Percentiles rank a stretch among this genome's conserved stretches.
Conservation (phyloP, 2,888 invertebrate species). For the Apoda limacodes region DNA sequence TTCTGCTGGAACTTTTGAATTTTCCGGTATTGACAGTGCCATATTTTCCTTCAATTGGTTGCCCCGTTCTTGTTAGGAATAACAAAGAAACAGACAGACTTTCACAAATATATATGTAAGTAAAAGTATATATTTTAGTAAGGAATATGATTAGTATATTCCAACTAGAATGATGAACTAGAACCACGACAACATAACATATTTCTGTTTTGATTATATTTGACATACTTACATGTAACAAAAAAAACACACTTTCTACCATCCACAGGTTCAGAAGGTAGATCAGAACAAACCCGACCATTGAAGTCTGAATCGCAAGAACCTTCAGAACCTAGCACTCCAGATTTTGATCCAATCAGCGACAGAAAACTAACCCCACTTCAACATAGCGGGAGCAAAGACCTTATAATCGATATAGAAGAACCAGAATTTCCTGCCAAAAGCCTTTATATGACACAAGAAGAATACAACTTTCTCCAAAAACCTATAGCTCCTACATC, state of each 20-base stretch:
- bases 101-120: no score
- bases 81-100: no score
- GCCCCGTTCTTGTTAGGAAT: no score
- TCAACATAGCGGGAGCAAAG: slow-evolving; percentile 33
- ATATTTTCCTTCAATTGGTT: no score
- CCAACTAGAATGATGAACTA: no score
- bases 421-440: slow-evolving; percentile 41
- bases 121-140: no score
- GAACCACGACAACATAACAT: no score
- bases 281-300: slow-evolving; percentile 39
- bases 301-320: slow-evolving; percentile 42
- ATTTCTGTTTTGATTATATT: no score
- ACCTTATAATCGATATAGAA: slow-evolving; percentile 46
- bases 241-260: slow-evolving; percentile 3
- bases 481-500: slow-evolving; percentile 51
- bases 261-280: slow-evolving; percentile 35
- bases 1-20: no score
- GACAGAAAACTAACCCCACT: slow-evolving; percentile 32
- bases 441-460: slow-evolving; percentile 42
- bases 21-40: no score
- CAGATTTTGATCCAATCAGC: slow-evolving; percentile 24
- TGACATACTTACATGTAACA: slow-evolving; percentile 1
- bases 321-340: slow-evolving; percentile 36
- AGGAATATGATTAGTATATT: no score
- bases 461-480: slow-evolving; percentile 41